Base-by-base conservation (phyloP, 2,113 vertebrate genomes). In the Kryptolebias marmoratus region DNA sequence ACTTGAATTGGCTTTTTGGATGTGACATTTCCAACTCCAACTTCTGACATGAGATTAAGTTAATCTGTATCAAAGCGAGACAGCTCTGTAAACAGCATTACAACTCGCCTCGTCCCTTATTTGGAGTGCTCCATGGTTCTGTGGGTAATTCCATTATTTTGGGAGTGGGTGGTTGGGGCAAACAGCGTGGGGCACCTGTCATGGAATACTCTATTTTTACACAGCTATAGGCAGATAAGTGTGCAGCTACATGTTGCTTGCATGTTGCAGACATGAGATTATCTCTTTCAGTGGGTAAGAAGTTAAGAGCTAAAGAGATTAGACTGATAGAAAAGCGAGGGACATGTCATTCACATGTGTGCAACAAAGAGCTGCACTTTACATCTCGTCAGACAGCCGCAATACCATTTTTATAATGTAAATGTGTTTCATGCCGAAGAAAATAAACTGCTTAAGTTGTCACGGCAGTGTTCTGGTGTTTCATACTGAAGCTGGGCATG, bases 31-130 rank as follows among this genome's bases (percentile, higher is more conserved):
- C 66, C 80, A 49, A 68, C 60, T 64, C 81, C 39, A 42, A 58
- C 80, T 87, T 73, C 77, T 86, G 88, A 88, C 89, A 86, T 32
- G 57, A 89, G 86, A 91, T 91, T 89, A 91, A 83, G 72, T 82
- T 90, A 87, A 91, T 91, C 88, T 89, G 68, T 42, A 62, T 50
- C 30, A 63, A 55, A 73, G 66, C 58, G 77, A 77, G 76, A 58
- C 66, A 18, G 77, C 5, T 39, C 47, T 31, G 79, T 84, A 88
- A 90, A 90, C 82, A 84, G 80, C 61, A 79, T 86, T 87, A 83
- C 48, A 49, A 77, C 73, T 64, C 48, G 66, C 77, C 80, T 70
- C 62, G 74, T 63, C 48, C 63, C 45, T 27, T 54, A 48, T 74
- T 77, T 31, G 56, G 49, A 72, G 64, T 13, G 60, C 75, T 76